A percentile compares a stretch with the other conserved stretches of the same genome.
phyloP scores from a whole-genome alignment of 2,888 invertebrate species.

The Leptothorax acervorum region DNA sequence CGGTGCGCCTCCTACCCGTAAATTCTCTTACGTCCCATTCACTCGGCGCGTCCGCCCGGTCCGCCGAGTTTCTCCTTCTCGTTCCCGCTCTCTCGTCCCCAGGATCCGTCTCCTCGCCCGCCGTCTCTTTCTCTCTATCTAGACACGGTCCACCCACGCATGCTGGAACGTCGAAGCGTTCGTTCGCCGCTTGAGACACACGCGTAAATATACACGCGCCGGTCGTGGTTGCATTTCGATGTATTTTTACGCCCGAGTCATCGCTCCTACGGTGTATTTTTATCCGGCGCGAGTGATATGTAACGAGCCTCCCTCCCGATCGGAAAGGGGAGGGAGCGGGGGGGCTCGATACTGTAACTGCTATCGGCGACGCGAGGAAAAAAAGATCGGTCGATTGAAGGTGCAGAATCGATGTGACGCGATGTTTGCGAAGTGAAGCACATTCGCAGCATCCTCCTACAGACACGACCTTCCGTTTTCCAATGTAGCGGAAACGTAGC shows the following conservation, averaged over 20 bases:
- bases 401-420: constrained; percentile 1
- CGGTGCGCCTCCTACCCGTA: constrained; percentile 67
- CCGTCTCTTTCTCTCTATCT: constrained; percentile 59
- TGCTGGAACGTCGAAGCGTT: constrained; percentile 59
- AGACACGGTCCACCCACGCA: constrained; percentile 69
- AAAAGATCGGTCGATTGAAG: constrained; percentile 39
- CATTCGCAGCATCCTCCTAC: constrained; percentile 4
- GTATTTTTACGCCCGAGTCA: constrained; percentile 85
- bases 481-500: background rate
- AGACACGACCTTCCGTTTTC: background rate
- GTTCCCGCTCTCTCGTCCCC: constrained; percentile 15
- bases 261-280: constrained; percentile 85
- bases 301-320: constrained; percentile 70
- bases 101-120: constrained; percentile 3
- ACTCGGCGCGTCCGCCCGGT: constrained; percentile 67
- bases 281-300: constrained; percentile 79
- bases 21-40: constrained; percentile 77
- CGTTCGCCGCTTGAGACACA: constrained; percentile 58
- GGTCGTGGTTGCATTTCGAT: constrained; percentile 81
- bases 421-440: background rate
- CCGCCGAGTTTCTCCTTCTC: constrained; percentile 65
- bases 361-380: constrained; percentile 34
- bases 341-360: constrained; percentile 15
- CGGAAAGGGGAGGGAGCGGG: constrained; percentile 50
- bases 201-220: constrained; percentile 65